Conservation (phyloP, 2,888 invertebrate species). For the Platycheirus albimanus region DNA sequence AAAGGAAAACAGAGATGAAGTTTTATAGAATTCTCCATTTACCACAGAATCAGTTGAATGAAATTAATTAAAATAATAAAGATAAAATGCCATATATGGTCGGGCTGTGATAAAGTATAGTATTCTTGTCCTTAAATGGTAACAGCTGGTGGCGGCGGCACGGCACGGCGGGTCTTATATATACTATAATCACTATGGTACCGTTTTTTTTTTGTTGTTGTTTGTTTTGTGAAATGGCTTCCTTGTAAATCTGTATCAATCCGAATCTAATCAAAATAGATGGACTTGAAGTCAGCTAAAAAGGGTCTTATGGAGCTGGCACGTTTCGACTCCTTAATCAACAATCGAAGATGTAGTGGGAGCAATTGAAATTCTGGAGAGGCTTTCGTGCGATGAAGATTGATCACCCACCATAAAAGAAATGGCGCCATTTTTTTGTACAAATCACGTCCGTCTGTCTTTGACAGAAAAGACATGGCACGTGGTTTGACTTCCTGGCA, state of each 20-base stretch:
- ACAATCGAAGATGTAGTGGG: conserved; percentile 5
- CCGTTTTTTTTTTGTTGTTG: conserved; percentile 24
- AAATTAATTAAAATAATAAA: conserved; percentile 52
- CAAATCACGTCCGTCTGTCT: not conserved
- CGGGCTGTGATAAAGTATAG: conserved; percentile 1
- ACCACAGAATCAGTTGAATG: not conserved
- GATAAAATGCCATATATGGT: conserved; percentile 11
- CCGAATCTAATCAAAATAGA: not conserved
- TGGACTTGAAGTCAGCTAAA: too few species aligned
- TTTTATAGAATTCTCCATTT: conserved; percentile 29
- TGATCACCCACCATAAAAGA: conserved; percentile 14
- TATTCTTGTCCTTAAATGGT: conserved; percentile 6
- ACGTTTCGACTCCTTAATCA: conserved; percentile 8
- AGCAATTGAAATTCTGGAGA: conserved; percentile 5
- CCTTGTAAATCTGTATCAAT: not conserved
- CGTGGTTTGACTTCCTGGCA: conserved; percentile 14
- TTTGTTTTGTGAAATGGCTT: not conserved
- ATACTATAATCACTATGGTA: conserved; percentile 8
- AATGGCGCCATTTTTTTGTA: conserved; percentile 20
- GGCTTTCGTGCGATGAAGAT: conserved; percentile 7
- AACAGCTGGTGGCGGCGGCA: too few species aligned
- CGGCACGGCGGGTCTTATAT: not conserved
- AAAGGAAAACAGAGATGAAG: conserved; percentile 37
- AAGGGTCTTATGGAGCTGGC: conserved; percentile 7
- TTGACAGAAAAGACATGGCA: not conserved